These are phyloP conservation scores for Sturnus vulgaris DNA, from an alignment of 2,113 vertebrate genomes.

Conservation along the genomic window DNA sequence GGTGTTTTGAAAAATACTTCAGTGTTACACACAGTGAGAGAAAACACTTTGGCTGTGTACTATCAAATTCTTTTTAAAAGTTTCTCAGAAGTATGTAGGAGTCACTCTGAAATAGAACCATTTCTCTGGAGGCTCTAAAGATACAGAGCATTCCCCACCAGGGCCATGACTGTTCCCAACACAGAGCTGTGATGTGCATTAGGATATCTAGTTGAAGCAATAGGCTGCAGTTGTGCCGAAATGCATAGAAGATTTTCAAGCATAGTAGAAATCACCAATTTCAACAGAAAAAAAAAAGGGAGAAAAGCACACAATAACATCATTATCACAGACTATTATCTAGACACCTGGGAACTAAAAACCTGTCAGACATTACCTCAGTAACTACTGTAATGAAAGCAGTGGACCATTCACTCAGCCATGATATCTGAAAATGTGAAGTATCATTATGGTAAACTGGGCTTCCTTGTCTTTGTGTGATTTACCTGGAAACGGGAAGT, in stretches of 20 bases:
- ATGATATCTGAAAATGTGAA: neutral
- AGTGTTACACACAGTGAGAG: neutral
- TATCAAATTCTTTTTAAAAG: neutral
- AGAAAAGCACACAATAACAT: neutral
- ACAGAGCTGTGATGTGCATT: neutral
- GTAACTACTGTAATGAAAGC: constrained; percentile 23
- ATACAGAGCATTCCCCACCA: neutral
- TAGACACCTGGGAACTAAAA: neutral
- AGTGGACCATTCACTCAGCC: constrained; percentile 15
- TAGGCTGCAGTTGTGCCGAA: neutral
- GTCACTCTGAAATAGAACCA: neutral
- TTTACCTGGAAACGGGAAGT: neutral
- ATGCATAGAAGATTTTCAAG: neutral
- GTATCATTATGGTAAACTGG: neutral
- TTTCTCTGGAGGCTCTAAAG: neutral
- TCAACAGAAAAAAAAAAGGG: neutral
- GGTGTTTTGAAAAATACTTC: constrained; percentile 13
- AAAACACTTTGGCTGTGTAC: neutral
- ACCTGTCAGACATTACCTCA: neutral
- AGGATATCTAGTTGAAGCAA: neutral
- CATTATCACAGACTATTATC: neutral
- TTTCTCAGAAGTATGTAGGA: neutral
- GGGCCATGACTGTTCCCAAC: neutral
- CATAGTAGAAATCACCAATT: neutral
- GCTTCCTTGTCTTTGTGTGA: neutral